Conservation (phyloP, 2,797 vertebrate genomes). For the Darevskia nairensis region DNA sequence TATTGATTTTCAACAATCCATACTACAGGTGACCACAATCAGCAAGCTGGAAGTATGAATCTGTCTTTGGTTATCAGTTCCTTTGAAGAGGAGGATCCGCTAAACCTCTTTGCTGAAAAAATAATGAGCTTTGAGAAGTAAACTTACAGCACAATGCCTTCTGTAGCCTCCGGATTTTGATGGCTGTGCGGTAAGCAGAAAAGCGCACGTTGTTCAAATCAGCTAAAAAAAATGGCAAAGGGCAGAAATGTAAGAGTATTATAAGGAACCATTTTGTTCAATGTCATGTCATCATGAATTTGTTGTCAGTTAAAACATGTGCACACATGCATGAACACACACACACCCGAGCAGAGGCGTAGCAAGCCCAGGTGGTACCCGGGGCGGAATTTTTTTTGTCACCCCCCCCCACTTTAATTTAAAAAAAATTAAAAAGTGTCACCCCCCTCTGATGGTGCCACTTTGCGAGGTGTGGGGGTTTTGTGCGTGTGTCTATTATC, state of each 20-base stretch:
- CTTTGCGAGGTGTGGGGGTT: too few relatives aligned
- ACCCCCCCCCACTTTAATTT: too few relatives aligned
- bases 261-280: background rate
- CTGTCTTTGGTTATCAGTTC: background rate
- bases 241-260: constrained; percentile 10
- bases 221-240: constrained; percentile 77
- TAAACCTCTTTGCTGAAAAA: constrained; percentile 10
- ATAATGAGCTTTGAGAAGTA: constrained; percentile 7
- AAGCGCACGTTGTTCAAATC: constrained; percentile 98
- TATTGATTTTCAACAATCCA: constrained; percentile 17
- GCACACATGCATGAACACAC: too few relatives aligned
- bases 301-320: background rate
- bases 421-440: too few relatives aligned
- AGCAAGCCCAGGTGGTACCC: too few relatives aligned
- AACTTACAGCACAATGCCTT: constrained; percentile 96
- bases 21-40: background rate
- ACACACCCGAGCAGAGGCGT: too few relatives aligned
- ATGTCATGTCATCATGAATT: background rate
- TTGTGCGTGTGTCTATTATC: too few relatives aligned
- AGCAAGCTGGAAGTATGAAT: background rate
- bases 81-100: background rate
- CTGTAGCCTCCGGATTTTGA: constrained; percentile 97
- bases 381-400: too few relatives aligned
- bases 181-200: constrained; percentile 96
- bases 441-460: too few relatives aligned